Percentiles rank a stretch among this genome's conserved stretches.
phyloP scores from a whole-genome alignment of 2,888 invertebrate species.

The Ptycholaimellus sp. region DNA sequence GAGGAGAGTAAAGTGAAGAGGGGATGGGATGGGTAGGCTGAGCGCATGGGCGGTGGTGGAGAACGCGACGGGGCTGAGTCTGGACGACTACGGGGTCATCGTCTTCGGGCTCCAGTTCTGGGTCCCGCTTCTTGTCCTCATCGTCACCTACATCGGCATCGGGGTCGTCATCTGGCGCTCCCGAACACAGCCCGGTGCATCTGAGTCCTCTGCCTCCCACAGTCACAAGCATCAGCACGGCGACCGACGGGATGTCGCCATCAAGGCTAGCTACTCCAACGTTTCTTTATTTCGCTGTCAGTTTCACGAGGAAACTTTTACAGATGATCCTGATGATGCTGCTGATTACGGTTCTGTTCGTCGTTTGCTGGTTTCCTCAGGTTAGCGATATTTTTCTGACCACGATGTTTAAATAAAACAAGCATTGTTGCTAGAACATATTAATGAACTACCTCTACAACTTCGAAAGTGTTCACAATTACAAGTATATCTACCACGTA shows the following conservation, averaged over 20 bases:
- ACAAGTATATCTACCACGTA: background rate
- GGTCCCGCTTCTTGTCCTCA: conserved; percentile 20
- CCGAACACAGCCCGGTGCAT: conserved; percentile 10
- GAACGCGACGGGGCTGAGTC: conserved; percentile 4
- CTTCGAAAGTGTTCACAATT: too few species aligned
- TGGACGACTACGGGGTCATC: conserved; percentile 14
- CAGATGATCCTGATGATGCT: conserved; percentile 24
- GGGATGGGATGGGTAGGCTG: background rate
- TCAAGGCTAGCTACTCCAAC: conserved; percentile 14
- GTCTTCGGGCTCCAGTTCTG: conserved; percentile 21
- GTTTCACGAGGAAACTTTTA: too few species aligned
- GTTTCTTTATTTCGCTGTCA: too few species aligned
- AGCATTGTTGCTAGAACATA: conserved; percentile 23
- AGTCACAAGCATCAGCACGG: conserved; percentile 9
- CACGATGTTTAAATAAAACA: too few species aligned
- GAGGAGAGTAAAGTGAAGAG: background rate
- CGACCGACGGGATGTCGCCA: conserved; percentile 20
- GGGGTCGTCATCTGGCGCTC: conserved; percentile 23
- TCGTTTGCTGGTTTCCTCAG: conserved; percentile 10
- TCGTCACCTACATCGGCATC: conserved; percentile 22
- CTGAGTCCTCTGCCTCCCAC: conserved; percentile 10
- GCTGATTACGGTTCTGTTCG: conserved; percentile 19
- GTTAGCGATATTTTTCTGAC: too few species aligned
- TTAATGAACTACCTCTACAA: conserved; percentile 20
- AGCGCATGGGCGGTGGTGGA: conserved; percentile 2